These are phyloP conservation scores for Apostichopus californicus DNA, from an alignment of 35 echinoderm and acorn worm species.

Conservation along the genomic window DNA sequence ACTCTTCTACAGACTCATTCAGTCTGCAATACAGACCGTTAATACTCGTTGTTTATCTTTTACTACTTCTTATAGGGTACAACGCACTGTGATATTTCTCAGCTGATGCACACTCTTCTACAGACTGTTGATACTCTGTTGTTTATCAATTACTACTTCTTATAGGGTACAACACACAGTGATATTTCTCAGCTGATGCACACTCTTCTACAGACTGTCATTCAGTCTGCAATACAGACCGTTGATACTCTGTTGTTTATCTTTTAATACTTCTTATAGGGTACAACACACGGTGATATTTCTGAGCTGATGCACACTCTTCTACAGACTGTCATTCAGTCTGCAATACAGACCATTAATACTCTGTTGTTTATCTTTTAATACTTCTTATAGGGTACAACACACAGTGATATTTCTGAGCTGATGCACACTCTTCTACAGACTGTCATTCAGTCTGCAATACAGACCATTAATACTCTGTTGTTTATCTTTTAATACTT, in stretches of 20 bases:
- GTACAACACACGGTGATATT: too few species aligned
- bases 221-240: slow-evolving; percentile 82
- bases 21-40: slow-evolving; percentile 80
- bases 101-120: slow-evolving; percentile 86
- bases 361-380: too few species aligned
- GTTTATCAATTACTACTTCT: too few species aligned
- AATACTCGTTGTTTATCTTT: neutral
- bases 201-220: slow-evolving; percentile 71
- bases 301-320: too few species aligned
- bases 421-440: slow-evolving; percentile 86
- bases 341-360: too few species aligned
- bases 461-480: slow-evolving; percentile 54
- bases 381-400: neutral
- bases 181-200: slow-evolving; percentile 94
- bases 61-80: neutral
- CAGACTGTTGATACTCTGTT: neutral
- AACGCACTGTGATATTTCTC: slow-evolving; percentile 83
- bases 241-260: too few species aligned
- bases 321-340: too few species aligned
- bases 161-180: slow-evolving; percentile 54
- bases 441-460: slow-evolving; percentile 82
- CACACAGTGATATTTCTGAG: slow-evolving; percentile 82
- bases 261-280: too few species aligned
- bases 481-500: neutral
- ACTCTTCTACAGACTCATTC: slow-evolving; percentile 75